Evolutionary conservation across 2,888 invertebrate species (phyloP), one percentile per base, ranked within the genome.

Genomic region (Hemistola chrysoprasaria): DNA sequence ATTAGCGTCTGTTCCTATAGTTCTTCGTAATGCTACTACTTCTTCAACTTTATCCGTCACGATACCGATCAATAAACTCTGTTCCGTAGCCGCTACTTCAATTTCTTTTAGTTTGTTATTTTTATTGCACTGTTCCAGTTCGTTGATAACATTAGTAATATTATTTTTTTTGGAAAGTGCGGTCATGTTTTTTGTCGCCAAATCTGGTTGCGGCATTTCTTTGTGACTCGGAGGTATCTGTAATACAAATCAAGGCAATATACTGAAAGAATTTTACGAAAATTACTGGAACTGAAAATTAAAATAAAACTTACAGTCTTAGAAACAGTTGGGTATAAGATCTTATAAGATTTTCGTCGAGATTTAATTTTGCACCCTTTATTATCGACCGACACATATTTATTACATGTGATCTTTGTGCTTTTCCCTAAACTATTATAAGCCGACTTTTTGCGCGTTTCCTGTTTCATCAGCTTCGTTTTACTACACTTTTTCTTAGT

Each of bases 211-310:
- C 50, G 76, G 75, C 6, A 83, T 49, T 40, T 74, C 64, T 26
- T 76, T 71, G 16, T 80, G 55, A 53, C 66, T 79, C 50, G 57
- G 62, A 11, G 82, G 78, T 59, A 85, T 82, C 85, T 86, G 47
- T 41, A 71, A 69, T 36, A 41, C 16, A 22, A 8, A 8, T 32
- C 8, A n/a, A 29, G 8, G 24, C 7, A 27, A n/a, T 11, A 27
- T n/a, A 24, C 22, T 11, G 8, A 4, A 23, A 8, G 21, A 23
- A 4, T 31, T 8, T n/a, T 24, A 9, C 8, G 30, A 6, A 37
- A 23, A 3, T 16, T 11, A 23, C 8, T 8, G 1, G 8, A n/a
- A 21, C 21, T 21, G 1, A 26, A 22, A 1, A 28, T 11, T 6
- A 20, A 21, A 6, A 29, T 6, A 20, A 4, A 47, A 41, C 70